Percentiles rank a stretch among this genome's conserved stretches.
Conservation (phyloP, 2,113 vertebrate genomes). For the Brachypteracias leptosomus region DNA sequence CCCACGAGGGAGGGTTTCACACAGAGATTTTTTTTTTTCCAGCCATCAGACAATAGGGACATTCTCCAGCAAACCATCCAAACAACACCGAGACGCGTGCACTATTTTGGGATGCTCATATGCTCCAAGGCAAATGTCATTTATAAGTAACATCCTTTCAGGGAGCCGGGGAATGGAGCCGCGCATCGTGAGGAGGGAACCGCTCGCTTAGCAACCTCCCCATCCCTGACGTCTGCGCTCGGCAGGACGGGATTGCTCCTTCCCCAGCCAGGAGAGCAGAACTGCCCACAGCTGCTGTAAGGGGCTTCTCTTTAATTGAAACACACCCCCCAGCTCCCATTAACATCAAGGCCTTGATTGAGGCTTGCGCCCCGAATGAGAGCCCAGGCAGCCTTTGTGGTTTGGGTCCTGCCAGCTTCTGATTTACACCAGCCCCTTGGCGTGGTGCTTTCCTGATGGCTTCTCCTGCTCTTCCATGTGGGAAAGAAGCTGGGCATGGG, state of each 20-base stretch:
- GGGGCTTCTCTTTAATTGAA: neutral
- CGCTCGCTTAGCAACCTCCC: slow-evolving; percentile 58
- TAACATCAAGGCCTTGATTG: accelerated
- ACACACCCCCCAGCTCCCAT: neutral
- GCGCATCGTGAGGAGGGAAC: slow-evolving; percentile 25
- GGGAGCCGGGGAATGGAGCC: slow-evolving; percentile 22
- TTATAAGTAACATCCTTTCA: slow-evolving; percentile 10
- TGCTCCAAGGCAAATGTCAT: slow-evolving; percentile 21
- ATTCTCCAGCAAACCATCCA: neutral
- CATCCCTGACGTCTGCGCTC: neutral
- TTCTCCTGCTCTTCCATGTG: neutral
- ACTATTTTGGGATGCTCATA: slow-evolving; percentile 42
- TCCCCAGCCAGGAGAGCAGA: neutral
- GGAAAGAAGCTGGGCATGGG: neutral
- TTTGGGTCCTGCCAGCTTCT: neutral
- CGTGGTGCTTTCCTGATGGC: neutral
- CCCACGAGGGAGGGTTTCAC: too few species aligned
- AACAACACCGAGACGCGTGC: neutral
- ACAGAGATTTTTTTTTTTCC: too few species aligned
- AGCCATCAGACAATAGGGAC: slow-evolving; percentile 17
- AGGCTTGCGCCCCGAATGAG: neutral
- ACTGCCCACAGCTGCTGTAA: neutral
- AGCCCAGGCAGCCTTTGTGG: neutral
- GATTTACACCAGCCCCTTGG: accelerated
- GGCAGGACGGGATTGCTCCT: neutral